Conservation (phyloP, 2,113 vertebrate species). For the Oplegnathus fasciatus region DNA sequence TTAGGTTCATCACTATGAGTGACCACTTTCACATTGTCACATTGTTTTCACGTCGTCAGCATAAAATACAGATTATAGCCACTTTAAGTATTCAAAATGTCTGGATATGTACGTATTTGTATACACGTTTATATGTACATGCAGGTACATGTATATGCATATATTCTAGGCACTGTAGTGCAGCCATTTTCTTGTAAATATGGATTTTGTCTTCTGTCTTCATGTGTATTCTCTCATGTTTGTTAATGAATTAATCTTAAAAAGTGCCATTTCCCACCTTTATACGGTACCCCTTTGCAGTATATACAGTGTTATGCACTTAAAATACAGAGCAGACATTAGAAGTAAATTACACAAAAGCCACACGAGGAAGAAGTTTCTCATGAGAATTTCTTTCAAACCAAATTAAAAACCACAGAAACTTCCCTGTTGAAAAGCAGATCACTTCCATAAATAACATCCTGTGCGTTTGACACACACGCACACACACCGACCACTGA, state of each 20-base stretch:
- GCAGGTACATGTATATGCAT: not conserved
- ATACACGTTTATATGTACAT: not conserved
- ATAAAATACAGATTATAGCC: too few species aligned
- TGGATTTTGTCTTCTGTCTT: not conserved
- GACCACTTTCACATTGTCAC: too few species aligned
- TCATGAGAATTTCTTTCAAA: slow-evolving; percentile 22
- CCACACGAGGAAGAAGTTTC: slow-evolving; percentile 10
- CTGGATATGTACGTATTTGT: too few species aligned
- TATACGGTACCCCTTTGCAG: not conserved
- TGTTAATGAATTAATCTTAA: not conserved
- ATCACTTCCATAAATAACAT: slow-evolving; percentile 52
- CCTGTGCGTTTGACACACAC: slow-evolving; percentile 32
- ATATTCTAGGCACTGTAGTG: not conserved
- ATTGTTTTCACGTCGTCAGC: too few species aligned
- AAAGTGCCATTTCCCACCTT: not conserved
- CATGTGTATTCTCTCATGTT: not conserved
- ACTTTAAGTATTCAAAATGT: too few species aligned
- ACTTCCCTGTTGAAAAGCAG: slow-evolving; percentile 44
- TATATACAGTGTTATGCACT: not conserved
- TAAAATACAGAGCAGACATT: slow-evolving; percentile 18
- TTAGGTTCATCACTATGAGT: too few species aligned
- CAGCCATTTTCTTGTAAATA: not conserved
- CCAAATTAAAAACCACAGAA: slow-evolving; percentile 37
- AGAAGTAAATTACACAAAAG: slow-evolving; percentile 13
- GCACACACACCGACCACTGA: slow-evolving; percentile 3